Conservation (phyloP, 1,140 invertebrate species). For the Heliconius himera region DNA sequence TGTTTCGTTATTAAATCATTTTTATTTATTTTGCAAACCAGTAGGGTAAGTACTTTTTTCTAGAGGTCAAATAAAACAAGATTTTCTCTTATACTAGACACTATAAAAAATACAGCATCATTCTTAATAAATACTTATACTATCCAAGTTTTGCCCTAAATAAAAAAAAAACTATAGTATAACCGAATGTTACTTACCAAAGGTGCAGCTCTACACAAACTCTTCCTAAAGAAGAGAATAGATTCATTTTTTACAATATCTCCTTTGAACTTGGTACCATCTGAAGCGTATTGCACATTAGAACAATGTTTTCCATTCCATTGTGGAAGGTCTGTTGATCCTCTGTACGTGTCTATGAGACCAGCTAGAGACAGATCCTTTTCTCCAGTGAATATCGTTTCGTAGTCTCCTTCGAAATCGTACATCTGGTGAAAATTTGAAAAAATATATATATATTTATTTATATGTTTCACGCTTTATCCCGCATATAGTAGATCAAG, state of each 20-base stretch:
- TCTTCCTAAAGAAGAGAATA: constrained; percentile 90
- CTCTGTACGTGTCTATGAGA: constrained; percentile 89
- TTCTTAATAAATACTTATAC: too few relatives aligned
- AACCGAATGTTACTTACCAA: constrained; percentile 83
- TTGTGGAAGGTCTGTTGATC: constrained; percentile 86
- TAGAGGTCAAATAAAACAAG: too few relatives aligned
- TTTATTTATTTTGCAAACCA: too few relatives aligned
- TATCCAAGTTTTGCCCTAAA: too few relatives aligned
- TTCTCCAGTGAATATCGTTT: constrained; percentile 90
- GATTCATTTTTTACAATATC: constrained; percentile 86
- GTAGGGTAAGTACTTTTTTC: too few relatives aligned
- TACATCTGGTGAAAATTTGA: constrained; percentile 89
- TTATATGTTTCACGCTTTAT: too few relatives aligned
- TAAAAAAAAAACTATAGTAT: background rate
- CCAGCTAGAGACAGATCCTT: constrained; percentile 83
- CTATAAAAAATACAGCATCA: too few relatives aligned
- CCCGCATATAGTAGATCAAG: too few relatives aligned
- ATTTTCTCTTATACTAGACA: too few relatives aligned
- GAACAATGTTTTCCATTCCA: constrained; percentile 89
- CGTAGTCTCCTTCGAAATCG: constrained; percentile 90
- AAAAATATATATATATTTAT: background rate
- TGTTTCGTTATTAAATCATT: too few relatives aligned
- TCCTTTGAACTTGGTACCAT: constrained; percentile 92
- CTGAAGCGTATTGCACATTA: constrained; percentile 89
- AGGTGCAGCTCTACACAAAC: constrained; percentile 88